phyloP scores from a whole-genome alignment of 2,888 invertebrate genomes.

The Gastrophysa polygoni region DNA sequence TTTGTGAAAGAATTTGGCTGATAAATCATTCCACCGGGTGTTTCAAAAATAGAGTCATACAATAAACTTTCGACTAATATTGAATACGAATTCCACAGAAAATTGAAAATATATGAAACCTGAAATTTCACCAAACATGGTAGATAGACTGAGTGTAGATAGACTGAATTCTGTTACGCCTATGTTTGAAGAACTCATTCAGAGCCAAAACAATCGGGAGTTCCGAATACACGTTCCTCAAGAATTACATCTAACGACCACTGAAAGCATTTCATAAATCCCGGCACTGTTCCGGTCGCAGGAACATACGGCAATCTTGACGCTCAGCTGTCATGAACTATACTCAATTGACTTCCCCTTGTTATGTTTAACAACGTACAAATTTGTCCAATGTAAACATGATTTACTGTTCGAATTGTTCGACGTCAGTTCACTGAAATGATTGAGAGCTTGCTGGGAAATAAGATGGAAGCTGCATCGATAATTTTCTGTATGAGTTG shows the following conservation, averaged over 20 bases:
- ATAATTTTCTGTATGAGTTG: neutral
- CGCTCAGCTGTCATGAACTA: constrained; percentile 1
- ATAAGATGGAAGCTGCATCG: neutral
- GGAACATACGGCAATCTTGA: neutral
- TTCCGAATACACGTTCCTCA: neutral
- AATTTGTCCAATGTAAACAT: neutral
- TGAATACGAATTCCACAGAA: too few species aligned
- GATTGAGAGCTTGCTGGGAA: neutral
- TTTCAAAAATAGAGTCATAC: too few species aligned
- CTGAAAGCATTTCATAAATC: neutral
- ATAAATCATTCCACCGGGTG: too few species aligned
- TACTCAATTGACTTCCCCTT: constrained; percentile 2
- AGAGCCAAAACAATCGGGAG: neutral
- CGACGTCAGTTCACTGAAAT: neutral
- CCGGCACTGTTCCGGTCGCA: neutral
- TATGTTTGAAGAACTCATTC: neutral
- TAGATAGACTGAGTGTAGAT: neutral
- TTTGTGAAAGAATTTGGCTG: too few species aligned
- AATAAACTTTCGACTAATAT: too few species aligned
- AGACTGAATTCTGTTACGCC: too few species aligned
- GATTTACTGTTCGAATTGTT: neutral
- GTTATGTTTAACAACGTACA: neutral
- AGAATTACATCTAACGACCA: neutral
- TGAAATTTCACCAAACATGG: neutral
- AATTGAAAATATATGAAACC: too few species aligned